Evolutionary conservation across 2,888 invertebrate genomes (phyloP), one percentile per base, ranked within the genome.

Genomic region (Sipha maydis): DNA sequence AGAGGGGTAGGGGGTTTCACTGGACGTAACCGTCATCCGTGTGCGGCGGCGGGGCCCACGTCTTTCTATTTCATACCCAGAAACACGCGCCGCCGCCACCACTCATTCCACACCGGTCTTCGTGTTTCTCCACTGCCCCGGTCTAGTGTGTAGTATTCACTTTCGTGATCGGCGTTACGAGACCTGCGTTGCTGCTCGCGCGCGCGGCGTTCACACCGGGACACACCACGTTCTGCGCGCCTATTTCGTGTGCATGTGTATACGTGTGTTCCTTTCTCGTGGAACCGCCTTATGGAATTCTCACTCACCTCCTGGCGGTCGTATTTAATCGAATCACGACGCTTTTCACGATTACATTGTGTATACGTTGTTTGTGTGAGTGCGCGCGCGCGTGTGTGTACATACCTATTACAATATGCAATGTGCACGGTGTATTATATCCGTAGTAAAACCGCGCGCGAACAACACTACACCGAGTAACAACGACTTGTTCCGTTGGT

Each of bases 21-120:
- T 88, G 88, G 88, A 88, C 88, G 88, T 88, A 88, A 88, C 88
- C 88, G 88, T 82, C 88, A 88, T 88, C 82, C 80, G 80, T 88
- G 28, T 54, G 78, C 79, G 85, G 77, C 84, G 83, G 85, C 54
- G 85, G 79, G 41, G 80, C 88, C 88, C 88, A 88, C 88, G 88
- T 88, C 88, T 88, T 85, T 80, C 34, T 78, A 82, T 38, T 76
- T 75, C 75, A 48, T 82, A 88, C 82, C 75, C 88, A 88, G 88
- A 82, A 82, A 88, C 88, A 67, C 41, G 80, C 67, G 67, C 88
- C 73, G 34, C 80, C 67, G 34, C 48, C 48, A 14, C 76, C 84
- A 17, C 25, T 28, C 69, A 28, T 28, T 28, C 80, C 48, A 19
- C 71, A 41, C 84, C 84, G 8, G 69, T 69, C 85, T 48, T 54